These are phyloP conservation scores for Terebella lapidaria DNA, from an alignment of 2,888 invertebrate genomes.

Conservation along the genomic window DNA sequence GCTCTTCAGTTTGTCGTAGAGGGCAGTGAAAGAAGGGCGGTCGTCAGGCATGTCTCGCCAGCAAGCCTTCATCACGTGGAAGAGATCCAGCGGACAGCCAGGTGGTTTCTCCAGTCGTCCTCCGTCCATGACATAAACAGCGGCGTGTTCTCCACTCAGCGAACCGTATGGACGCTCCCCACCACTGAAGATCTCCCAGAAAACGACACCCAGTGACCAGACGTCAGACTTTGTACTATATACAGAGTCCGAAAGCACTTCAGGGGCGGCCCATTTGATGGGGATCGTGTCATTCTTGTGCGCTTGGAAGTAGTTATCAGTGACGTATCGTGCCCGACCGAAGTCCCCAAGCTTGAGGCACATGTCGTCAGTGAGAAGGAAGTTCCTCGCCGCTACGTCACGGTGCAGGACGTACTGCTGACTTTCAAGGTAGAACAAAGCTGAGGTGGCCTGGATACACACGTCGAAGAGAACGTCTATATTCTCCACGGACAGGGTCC, in stretches of 20 bases:
- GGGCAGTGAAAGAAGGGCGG: conserved; percentile 21
- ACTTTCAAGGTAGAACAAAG: conserved; percentile 24
- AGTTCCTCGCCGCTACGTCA: conserved; percentile 26
- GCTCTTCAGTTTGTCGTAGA: conserved; percentile 27
- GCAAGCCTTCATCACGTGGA: conserved; percentile 24
- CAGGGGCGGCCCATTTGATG: conserved; percentile 29
- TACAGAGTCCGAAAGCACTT: conserved; percentile 24
- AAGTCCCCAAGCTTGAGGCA: conserved; percentile 28
- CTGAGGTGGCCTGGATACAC: conserved; percentile 26
- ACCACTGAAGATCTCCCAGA: conserved; percentile 29
- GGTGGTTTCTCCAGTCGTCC: conserved; percentile 27
- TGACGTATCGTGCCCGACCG: conserved; percentile 25
- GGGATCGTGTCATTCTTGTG: conserved; percentile 20
- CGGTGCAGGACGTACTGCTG: conserved; percentile 26
- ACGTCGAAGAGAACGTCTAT: conserved; percentile 27
- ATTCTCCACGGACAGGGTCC: conserved; percentile 18
- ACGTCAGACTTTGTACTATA: conserved; percentile 30
- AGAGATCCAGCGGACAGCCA: conserved; percentile 23
- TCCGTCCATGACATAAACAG: conserved; percentile 24
- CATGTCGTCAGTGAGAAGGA: conserved; percentile 23
- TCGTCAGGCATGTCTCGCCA: conserved; percentile 22
- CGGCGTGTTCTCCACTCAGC: conserved; percentile 23
- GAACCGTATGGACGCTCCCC: conserved; percentile 25
- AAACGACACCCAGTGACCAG: conserved; percentile 28
- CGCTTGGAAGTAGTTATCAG: conserved; percentile 27